Evolutionary conservation across 2,113 vertebrate genomes (phyloP).

Genomic region (Zosterops pallidus): DNA sequence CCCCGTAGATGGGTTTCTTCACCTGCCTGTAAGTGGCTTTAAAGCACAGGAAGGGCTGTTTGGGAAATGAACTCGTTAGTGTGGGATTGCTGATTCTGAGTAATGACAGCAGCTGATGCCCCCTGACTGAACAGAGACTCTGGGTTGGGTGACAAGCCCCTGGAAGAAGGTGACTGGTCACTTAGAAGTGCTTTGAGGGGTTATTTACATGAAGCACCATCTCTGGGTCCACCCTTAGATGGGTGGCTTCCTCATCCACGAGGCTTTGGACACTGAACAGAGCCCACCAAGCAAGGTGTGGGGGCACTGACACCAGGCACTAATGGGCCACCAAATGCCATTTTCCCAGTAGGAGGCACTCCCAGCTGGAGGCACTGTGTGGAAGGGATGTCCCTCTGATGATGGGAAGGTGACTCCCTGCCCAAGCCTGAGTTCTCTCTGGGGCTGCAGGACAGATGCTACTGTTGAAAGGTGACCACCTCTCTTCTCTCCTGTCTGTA

Average conservation of each 20-base stretch:
- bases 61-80: fast-evolving
- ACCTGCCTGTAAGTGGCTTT: not conserved
- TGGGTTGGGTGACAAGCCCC: not conserved
- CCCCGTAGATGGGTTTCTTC: not conserved
- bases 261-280: not conserved
- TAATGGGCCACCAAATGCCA: fast-evolving
- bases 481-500: not conserved
- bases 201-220: not conserved
- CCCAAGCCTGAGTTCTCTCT: not conserved
- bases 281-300: not conserved
- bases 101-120: not conserved
- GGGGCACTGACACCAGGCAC: not conserved
- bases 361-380: not conserved
- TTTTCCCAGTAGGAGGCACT: not conserved
- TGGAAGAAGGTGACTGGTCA: not conserved
- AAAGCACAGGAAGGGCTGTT: not conserved
- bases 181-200: not conserved
- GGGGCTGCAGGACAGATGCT: not conserved
- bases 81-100: not conserved
- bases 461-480: not conserved
- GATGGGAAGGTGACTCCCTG: not conserved
- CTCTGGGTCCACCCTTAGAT: not conserved
- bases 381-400: not conserved
- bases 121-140: not conserved
- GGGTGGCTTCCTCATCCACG: fast-evolving